Conservation (phyloP, 2,888 invertebrate species). For the Bhutanitis thaidina region DNA sequence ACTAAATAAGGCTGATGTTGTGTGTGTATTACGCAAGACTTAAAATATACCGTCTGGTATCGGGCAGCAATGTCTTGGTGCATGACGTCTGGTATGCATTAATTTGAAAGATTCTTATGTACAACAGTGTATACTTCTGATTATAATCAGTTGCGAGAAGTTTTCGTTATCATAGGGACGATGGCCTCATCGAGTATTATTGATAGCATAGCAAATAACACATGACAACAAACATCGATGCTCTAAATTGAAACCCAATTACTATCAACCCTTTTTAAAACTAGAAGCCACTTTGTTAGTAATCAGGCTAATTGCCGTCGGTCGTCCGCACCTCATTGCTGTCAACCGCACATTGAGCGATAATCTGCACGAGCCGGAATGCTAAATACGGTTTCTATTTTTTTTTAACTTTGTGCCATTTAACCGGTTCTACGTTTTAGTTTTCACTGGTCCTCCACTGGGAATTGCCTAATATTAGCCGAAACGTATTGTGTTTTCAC, state of each 20-base stretch:
- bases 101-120: too few species aligned
- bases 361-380: conserved; percentile 18
- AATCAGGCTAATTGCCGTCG: conserved; percentile 20
- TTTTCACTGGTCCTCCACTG: conserved; percentile 32
- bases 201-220: too few species aligned
- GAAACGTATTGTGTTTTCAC: conserved; percentile 49
- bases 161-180: too few species aligned
- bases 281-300: conserved; percentile 18
- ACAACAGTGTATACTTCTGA: too few species aligned
- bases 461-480: conserved; percentile 50
- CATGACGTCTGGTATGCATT: too few species aligned
- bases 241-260: conserved; percentile 15
- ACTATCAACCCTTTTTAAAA: conserved; percentile 12
- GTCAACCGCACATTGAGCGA: conserved; percentile 19
- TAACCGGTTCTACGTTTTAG: conserved; percentile 11
- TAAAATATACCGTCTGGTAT: too few species aligned
- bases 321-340: conserved; percentile 21
- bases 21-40: too few species aligned
- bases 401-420: conserved; percentile 6
- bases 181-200: too few species aligned
- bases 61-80: too few species aligned
- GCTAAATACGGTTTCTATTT: conserved; percentile 14
- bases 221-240: background rate
- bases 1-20: too few species aligned
- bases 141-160: too few species aligned